Percentiles rank a stretch among this genome's conserved stretches.
These are phyloP conservation scores for Scalopus aquaticus DNA, from an alignment of 2,113 vertebrate genomes.

Conservation along the genomic window DNA sequence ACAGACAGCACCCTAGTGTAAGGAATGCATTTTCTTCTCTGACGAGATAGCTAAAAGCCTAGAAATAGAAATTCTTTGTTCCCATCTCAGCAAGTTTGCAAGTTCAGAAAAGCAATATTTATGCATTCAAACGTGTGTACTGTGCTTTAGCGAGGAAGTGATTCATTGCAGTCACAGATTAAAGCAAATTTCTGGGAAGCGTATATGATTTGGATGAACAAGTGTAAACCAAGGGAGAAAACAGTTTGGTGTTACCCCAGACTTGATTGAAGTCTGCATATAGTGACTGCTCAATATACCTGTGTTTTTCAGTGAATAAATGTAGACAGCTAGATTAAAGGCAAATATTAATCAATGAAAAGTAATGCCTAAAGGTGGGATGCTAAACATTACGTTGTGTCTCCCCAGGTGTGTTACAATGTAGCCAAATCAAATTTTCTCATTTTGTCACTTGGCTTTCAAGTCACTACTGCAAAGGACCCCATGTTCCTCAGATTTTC, in stretches of 20 bases:
- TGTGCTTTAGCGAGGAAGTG: constrained; percentile 42
- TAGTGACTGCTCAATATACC: background rate
- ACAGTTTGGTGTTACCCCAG: background rate
- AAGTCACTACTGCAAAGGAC: background rate
- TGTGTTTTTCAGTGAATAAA: background rate
- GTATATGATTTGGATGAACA: background rate
- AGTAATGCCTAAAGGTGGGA: background rate
- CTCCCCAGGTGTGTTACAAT: background rate
- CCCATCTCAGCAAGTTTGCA: constrained; percentile 63
- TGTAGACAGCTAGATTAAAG: background rate
- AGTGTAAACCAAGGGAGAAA: background rate
- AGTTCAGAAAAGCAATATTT: constrained; percentile 67
- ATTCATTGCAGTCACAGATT: constrained; percentile 60
- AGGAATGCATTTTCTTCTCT: constrained; percentile 60
- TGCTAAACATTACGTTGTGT: background rate
- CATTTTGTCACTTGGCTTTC: background rate
- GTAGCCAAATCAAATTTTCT: background rate
- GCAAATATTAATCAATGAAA: background rate
- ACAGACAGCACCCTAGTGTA: background rate
- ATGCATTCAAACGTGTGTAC: constrained; percentile 58
- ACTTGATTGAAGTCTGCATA: background rate
- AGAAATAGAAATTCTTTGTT: constrained; percentile 73
- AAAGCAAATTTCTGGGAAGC: constrained; percentile 37
- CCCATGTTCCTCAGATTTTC: background rate
- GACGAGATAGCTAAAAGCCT: constrained; percentile 22